phyloP scores from a whole-genome alignment of 2,888 invertebrate genomes.

The Lordiphosa fenestrarum region DNA sequence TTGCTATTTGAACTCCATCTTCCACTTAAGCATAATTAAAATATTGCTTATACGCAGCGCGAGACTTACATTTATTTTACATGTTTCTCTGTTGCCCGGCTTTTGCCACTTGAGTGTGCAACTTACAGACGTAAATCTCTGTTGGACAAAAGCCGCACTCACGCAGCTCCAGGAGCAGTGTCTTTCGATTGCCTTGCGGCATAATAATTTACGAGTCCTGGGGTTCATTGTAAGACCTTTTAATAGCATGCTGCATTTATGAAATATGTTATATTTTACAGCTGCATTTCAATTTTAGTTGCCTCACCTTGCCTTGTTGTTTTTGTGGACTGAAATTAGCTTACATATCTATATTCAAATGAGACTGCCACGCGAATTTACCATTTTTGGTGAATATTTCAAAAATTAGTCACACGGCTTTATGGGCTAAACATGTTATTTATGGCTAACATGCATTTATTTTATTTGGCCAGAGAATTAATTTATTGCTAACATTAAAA shows the following conservation, averaged over 20 bases:
- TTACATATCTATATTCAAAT: conserved; percentile 2
- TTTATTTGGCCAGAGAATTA: too few relatives aligned
- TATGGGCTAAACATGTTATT: conserved; percentile 42
- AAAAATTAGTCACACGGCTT: conserved; percentile 38
- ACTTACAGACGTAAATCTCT: conserved; percentile 52
- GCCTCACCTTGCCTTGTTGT: conserved; percentile 1
- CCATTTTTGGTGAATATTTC: background rate
- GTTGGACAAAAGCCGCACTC: conserved; percentile 5
- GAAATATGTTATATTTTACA: conserved; percentile 52
- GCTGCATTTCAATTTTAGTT: conserved; percentile 25
- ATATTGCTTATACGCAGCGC: conserved; percentile 53
- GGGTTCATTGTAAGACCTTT: conserved; percentile 33
- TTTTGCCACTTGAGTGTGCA: conserved; percentile 5
- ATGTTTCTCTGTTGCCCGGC: conserved; percentile 8
- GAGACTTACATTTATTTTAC: conserved; percentile 42
- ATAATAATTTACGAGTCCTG: conserved; percentile 50
- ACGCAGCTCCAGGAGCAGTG: conserved; percentile 14
- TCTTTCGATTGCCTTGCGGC: conserved; percentile 40
- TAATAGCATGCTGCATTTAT: conserved; percentile 42
- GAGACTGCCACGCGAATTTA: conserved; percentile 22
- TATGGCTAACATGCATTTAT: conserved; percentile 9
- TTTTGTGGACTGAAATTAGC: conserved; percentile 8
- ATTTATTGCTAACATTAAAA: too few relatives aligned
- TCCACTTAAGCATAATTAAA: conserved; percentile 52
- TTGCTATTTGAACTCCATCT: conserved; percentile 38